Percentiles rank a stretch among this genome's conserved stretches.
Evolutionary conservation across 1,140 invertebrate genomes (phyloP).

Genomic region (Leptinotarsa undecemlineata): DNA sequence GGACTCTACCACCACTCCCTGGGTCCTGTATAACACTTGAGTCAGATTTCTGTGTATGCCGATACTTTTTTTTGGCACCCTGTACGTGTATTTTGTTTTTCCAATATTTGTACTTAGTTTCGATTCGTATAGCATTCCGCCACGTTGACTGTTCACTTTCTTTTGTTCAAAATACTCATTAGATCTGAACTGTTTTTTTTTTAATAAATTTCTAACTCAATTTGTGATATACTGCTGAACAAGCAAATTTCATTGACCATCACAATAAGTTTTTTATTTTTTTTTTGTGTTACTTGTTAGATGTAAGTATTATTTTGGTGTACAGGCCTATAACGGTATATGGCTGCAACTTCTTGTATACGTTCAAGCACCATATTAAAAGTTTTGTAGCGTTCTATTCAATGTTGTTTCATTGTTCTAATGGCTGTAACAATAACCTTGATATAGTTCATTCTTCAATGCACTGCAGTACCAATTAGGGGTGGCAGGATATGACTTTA

Average conservation of each 20-base stretch:
- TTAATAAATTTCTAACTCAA: conserved; percentile 24
- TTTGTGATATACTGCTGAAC: conserved; percentile 31
- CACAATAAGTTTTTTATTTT: conserved; percentile 21
- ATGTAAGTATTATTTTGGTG: conserved; percentile 33
- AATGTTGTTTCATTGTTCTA: conserved; percentile 17
- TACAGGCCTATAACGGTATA: conserved; percentile 29
- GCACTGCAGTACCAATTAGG: too few species aligned
- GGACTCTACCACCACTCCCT: too few species aligned
- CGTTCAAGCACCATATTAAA: conserved; percentile 36
- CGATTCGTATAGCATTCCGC: conserved; percentile 28
- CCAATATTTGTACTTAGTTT: conserved; percentile 27
- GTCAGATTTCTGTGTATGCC: neutral
- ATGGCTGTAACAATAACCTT: too few species aligned
- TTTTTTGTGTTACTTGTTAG: conserved; percentile 25
- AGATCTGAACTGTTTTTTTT: conserved; percentile 23
- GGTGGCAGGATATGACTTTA: too few species aligned
- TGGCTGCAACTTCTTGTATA: conserved; percentile 34
- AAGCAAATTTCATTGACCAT: conserved; percentile 23
- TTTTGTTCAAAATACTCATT: conserved; percentile 30
- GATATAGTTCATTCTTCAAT: too few species aligned
- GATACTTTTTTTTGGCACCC: conserved; percentile 11
- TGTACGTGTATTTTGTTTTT: neutral
- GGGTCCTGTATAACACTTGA: too few species aligned
- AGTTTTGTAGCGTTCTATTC: conserved; percentile 36
- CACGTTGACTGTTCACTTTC: conserved; percentile 17